Base-by-base conservation (phyloP, 2,888 invertebrate genomes). In the Hypena proboscidalis region DNA sequence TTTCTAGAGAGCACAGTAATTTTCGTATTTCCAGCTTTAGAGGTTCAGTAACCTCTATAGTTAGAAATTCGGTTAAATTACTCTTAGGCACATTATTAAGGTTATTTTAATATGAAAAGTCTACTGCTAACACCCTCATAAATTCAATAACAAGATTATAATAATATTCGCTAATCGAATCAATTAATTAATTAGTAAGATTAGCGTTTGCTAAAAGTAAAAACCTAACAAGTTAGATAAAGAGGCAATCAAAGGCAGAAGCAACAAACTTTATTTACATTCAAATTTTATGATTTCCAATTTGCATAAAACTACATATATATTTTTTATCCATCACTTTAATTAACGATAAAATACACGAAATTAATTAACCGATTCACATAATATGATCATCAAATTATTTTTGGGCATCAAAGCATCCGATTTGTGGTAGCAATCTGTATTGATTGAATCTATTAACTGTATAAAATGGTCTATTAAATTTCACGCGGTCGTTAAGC, bases 391-490 rank as follows among this genome's bases (percentile, higher is more conserved):
- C 39, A 54, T 64, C 52, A 51, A 51, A 51, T 53, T 55, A 52
- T 38, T 41, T 56, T 54, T 49, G 54, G 56, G 37, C 43, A 58
- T 42, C 34, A 48, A 60, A 56, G 36, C 38, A 54, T 42, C 46
- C 40, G 51, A 51, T 61, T 35, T 52, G 66, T 51, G 69, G 57
- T 50, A 48, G 56, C 55, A 40, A 30, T 51, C 32, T 15, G 15
- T 43, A 30, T 39, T 44, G 40, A 61, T 52, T 42, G 38, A 32
- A 26, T 17, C 43, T 44, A 55, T 56, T 42, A 42, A 56, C 37
- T 33, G 22, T 37, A 19, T 43, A 32, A 37, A 47, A 37, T 26
- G 32, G 38, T 34, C 36, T 48, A 49, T 67, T 54, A 48, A 43
- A 27, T 58, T 67, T 50, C 51, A 49, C 48, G 50, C 19, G 31